phyloP scores from a whole-genome alignment of 2,113 vertebrate genomes.

The Laticauda laticaudata region DNA sequence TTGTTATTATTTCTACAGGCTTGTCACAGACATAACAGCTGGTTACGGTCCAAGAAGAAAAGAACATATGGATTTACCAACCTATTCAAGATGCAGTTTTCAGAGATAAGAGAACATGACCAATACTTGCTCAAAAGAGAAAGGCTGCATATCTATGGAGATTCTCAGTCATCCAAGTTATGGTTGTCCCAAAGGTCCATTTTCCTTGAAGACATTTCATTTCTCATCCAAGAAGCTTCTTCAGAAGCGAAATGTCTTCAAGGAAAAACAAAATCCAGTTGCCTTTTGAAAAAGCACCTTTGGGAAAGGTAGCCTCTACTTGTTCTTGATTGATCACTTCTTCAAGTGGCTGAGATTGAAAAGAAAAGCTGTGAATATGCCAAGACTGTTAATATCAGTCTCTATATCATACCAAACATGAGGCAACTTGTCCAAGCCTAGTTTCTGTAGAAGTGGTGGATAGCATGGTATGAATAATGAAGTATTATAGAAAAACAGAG shows the following conservation, averaged over 20 bases:
- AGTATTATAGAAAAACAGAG: conserved; percentile 36
- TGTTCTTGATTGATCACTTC: conserved; percentile 69
- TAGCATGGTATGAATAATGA: conserved; percentile 65
- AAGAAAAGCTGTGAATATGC: conserved; percentile 71
- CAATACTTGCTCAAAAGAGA: conserved; percentile 56
- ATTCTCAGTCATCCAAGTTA: neutral
- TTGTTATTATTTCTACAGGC: conserved; percentile 59
- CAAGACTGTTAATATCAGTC: conserved; percentile 68
- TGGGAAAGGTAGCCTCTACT: conserved; percentile 43
- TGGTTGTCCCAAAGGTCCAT: neutral
- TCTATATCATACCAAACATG: conserved; percentile 64
- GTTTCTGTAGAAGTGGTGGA: conserved; percentile 42
- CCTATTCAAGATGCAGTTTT: conserved; percentile 72
- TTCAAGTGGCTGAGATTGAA: conserved; percentile 63
- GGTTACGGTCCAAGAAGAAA: conserved; percentile 60
- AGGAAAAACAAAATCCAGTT: neutral
- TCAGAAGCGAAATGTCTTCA: neutral
- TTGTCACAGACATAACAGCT: conserved; percentile 63
- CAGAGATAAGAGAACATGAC: conserved; percentile 57
- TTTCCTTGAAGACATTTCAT: neutral
- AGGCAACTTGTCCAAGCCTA: conserved; percentile 62
- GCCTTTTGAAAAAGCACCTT: neutral
- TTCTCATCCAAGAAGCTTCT: neutral
- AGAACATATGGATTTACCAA: conserved; percentile 56
- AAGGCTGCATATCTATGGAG: conserved; percentile 3